These are phyloP conservation scores for Siniperca chuatsi DNA, from an alignment of 2,113 vertebrate species.

Conservation along the genomic window DNA sequence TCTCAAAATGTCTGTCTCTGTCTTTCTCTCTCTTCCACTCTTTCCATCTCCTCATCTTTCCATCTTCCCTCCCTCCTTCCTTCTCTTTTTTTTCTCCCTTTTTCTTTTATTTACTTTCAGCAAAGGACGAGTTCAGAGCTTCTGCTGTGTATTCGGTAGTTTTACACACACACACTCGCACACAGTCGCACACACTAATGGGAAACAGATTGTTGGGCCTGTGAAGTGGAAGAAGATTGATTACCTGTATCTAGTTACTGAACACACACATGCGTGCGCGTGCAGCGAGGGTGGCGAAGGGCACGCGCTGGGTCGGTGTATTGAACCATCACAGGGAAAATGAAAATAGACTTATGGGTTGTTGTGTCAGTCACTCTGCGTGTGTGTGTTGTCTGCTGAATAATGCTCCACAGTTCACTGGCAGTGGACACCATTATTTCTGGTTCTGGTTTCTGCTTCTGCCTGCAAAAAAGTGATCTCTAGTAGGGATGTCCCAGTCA, in stretches of 20 bases:
- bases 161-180: slow-evolving; percentile 34
- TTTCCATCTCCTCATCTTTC: slow-evolving; percentile 59
- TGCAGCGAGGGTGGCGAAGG: slow-evolving; percentile 63
- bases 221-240: slow-evolving; percentile 85
- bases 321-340: slow-evolving; percentile 69
- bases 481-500: slow-evolving; percentile 39
- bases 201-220: slow-evolving; percentile 80
- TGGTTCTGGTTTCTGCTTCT: not conserved
- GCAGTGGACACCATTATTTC: slow-evolving; percentile 42
- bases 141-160: slow-evolving; percentile 67
- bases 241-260: slow-evolving; percentile 85
- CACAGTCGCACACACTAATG: slow-evolving; percentile 75
- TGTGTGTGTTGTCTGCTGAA: slow-evolving; percentile 41
- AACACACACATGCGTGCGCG: slow-evolving; percentile 73
- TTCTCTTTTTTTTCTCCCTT: slow-evolving; percentile 5
- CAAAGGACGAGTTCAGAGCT: slow-evolving; percentile 43
- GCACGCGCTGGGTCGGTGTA: slow-evolving; percentile 54
- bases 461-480: slow-evolving; percentile 56
- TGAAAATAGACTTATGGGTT: slow-evolving; percentile 42
- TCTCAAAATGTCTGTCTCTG: not conserved
- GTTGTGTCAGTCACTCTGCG: slow-evolving; percentile 30
- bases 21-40: slow-evolving; percentile 15
- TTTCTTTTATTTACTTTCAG: slow-evolving; percentile 16
- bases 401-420: slow-evolving; percentile 58
- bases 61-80: slow-evolving; percentile 8